Evolutionary conservation across 1,140 invertebrate species (phyloP), one percentile per base, ranked within the genome.

Genomic region (Tribolium madens): DNA sequence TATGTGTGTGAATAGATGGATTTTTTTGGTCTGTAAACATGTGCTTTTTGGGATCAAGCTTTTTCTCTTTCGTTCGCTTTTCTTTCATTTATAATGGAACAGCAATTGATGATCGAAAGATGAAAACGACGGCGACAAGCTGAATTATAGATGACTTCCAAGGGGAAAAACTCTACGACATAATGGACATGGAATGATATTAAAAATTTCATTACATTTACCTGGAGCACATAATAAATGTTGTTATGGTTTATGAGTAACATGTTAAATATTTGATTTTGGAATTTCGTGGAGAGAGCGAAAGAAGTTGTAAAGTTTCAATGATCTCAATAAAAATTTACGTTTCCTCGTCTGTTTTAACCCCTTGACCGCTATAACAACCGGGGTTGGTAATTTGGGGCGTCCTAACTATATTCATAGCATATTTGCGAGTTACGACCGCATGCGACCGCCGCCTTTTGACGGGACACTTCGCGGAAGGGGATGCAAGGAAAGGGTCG

Each of bases 341-440:
- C 13, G 3, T 33, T 9, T 12, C 10, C 10, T 14, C 21, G 57
- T 12, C 21, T 64, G 57, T 64, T 64, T 64, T 64, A 64, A 33
- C 57, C 57, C 57, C 57, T 64, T 64, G 57, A 64, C 57, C 57
- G 57, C 26, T 64, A 13, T 64, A 64, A 64, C 57, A 64, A 13
- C 14, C 26, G 21, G 57, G 21, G 57, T 31, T 33, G 12, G 57
- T 64, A 64, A 64, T 64, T 64, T 33, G 9, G 26, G 36, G 53
- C 50, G 21, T 36, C 72, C 47, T 46, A 73, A 73, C 50, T 46
- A 73, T 73, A 73, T 73, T 73, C 72, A 73, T 73, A 42, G 47
- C 50, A 50, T 73, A 73, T 50, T 73, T 73, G 48, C 50, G 36
- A 73, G 42, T 73, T 73, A 73, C 50, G 72, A 73, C 72, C 72